Percentiles rank a stretch among this genome's conserved stretches.
Evolutionary conservation across 2,888 invertebrate genomes (phyloP).

Genomic region (Bibio marci): DNA sequence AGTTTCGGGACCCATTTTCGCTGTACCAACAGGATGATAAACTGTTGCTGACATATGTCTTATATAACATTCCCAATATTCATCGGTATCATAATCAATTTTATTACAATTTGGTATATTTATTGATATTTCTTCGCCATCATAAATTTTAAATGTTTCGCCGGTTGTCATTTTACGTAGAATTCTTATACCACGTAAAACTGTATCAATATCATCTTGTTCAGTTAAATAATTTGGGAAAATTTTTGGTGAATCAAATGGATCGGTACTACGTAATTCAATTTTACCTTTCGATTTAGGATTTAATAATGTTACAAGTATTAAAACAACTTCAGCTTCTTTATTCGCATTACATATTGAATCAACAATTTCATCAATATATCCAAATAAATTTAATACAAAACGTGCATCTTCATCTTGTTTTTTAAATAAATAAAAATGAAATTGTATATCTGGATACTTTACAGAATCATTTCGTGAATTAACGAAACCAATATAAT

Average conservation of each 20-base stretch:
- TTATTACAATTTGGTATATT: conserved; percentile 11
- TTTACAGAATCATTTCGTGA: conserved; percentile 25
- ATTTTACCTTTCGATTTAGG: conserved; percentile 39
- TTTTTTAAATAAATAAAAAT: conserved; percentile 23
- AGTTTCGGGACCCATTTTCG: conserved; percentile 41
- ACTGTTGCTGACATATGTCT: conserved; percentile 34
- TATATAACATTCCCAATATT: conserved; percentile 40
- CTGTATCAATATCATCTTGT: conserved; percentile 32
- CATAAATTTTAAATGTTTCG: conserved; percentile 22
- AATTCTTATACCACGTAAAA: conserved; percentile 29
- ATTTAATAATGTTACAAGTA: conserved; percentile 28
- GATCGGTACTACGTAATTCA: conserved; percentile 34
- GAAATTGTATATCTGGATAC: conserved; percentile 35
- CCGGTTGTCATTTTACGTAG: conserved; percentile 27
- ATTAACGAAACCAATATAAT: conserved; percentile 34
- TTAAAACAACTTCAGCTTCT: conserved; percentile 22
- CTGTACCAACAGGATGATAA: conserved; percentile 53
- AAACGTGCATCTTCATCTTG: conserved; percentile 16
- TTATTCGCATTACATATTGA: conserved; percentile 19
- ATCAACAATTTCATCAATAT: conserved; percentile 18
- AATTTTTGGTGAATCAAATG: conserved; percentile 39
- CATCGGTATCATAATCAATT: conserved; percentile 20
- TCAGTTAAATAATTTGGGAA: conserved; percentile 44
- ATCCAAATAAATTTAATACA: conserved; percentile 19
- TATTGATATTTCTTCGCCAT: conserved; percentile 22